Evolutionary conservation across 1,140 invertebrate species (phyloP), one percentile per base, ranked within the genome.

Genomic region (Drosophila pachea): DNA sequence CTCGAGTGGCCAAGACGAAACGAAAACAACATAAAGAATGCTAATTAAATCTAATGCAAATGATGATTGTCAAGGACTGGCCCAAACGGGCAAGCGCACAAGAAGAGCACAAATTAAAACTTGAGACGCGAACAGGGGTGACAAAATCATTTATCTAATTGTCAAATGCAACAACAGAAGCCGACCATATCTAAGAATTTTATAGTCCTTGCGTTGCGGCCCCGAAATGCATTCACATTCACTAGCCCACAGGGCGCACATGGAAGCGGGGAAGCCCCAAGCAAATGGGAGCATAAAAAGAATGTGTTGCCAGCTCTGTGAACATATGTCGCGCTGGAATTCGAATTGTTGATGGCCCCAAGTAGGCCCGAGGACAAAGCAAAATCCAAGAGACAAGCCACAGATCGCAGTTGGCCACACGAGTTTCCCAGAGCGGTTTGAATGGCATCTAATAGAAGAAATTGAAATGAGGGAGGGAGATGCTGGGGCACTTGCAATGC

Each of bases 11-110:
- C 14, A 54, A 61, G 48, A 74, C 55, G 43, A 16, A 33, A 7
- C 22, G 22, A 22, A 22, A 68, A 63, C 55, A 77, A 45, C 63
- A 35, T 66, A 48, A 76, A 70, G 73, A 83, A 73, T 74, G 72
- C 72, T 78, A 77, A 81, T 81, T 81, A 82, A 81, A 77, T 77
- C 49, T 71, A 74, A 74, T 50, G 61, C 64, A 74, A 82, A 82
- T 82, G 79, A 59, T 55, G 60, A 70, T 54, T 59, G 31, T 42
- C 12, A 45, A 68, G 42, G 8, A 42, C 32, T 35, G 22, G 22
- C 22, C 22, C 22, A 22, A 22, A 22, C 47, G 16, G 12, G 8
- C 5, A 16, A 8, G 8, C 16, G n/a, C 35, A 40, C 11, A 35
- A 47, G 40, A n/a, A 54, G 29, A 54, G n/a, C 29, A 42, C 33